Evolutionary conservation across 2,113 vertebrate species (phyloP).

Genomic region (Cichladusa arquata): DNA sequence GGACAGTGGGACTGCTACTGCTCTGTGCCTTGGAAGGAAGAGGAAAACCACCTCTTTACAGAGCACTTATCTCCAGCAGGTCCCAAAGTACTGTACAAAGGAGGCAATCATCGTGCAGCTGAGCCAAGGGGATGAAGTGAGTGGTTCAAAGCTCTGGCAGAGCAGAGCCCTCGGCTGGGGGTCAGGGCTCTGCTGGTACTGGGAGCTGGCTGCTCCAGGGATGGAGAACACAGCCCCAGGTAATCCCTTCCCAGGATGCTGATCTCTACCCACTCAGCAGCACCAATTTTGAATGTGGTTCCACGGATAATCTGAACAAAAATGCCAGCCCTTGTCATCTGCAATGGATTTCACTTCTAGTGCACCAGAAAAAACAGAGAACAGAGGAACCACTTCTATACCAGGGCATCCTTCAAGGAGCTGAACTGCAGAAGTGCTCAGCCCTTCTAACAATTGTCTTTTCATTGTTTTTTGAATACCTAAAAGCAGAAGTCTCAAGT

Average conservation of each 20-base stretch:
- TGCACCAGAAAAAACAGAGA: not conserved
- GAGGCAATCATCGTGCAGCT: not conserved
- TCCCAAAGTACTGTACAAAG: conserved; percentile 17
- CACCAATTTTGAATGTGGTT: not conserved
- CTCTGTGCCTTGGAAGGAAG: not conserved
- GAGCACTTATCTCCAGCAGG: not conserved
- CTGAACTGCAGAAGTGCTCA: not conserved
- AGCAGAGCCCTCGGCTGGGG: not conserved
- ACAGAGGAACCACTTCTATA: rapidly evolving
- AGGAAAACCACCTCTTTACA: not conserved
- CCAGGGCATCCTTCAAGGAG: rapidly evolving
- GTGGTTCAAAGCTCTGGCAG: not conserved
- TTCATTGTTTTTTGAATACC: not conserved
- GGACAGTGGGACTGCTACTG: not conserved
- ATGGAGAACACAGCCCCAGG: not conserved
- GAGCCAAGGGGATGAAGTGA: not conserved
- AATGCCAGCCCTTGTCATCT: not conserved
- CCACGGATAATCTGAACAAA: not conserved
- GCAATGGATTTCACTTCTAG: not conserved
- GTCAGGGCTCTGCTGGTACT: not conserved
- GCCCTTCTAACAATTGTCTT: not conserved
- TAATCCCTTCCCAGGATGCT: not conserved
- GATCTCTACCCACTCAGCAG: not conserved
- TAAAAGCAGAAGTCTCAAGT: not conserved
- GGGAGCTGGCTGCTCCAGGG: not conserved